Evolutionary conservation across 2,797 vertebrate species (phyloP).

Genomic region (Cyclura pinguis): DNA sequence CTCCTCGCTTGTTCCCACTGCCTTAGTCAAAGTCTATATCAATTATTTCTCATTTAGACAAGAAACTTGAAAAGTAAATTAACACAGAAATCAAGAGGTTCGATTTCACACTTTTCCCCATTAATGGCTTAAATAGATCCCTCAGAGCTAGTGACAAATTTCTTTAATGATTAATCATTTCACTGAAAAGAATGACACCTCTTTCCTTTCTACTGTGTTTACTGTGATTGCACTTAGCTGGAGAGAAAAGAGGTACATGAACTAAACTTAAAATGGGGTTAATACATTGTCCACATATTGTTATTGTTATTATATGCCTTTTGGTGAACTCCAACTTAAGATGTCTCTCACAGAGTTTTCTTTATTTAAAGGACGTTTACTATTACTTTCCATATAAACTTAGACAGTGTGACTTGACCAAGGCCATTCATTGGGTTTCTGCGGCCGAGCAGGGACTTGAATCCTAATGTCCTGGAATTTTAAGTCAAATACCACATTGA

Average conservation of each 20-base stretch:
- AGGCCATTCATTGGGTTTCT: no score
- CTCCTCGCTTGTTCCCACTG: slow-evolving; percentile 8
- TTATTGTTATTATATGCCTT: no score
- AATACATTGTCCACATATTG: not conserved
- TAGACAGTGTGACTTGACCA: no score
- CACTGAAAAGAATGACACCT: slow-evolving; percentile 44
- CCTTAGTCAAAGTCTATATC: slow-evolving; percentile 21
- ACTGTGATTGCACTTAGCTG: not conserved
- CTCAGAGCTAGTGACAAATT: slow-evolving; percentile 28
- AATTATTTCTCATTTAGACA: slow-evolving; percentile 55
- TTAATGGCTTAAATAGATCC: slow-evolving; percentile 60
- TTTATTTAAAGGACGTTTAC: no score
- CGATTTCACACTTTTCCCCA: slow-evolving; percentile 48
- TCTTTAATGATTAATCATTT: slow-evolving; percentile 60
- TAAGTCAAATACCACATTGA: no score
- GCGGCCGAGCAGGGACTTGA: no score
- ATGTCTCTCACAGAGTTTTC: no score
- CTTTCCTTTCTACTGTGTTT: slow-evolving; percentile 26
- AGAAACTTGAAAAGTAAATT: slow-evolving; percentile 52
- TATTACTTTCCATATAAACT: no score
- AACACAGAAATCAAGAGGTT: slow-evolving; percentile 34
- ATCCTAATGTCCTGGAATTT: no score
- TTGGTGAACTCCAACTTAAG: no score
- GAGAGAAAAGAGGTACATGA: no score
- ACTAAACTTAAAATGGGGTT: not conserved